These are phyloP conservation scores for Sitta carolinensis DNA, from an alignment of 2,797 vertebrate genomes.

Conservation along the genomic window DNA sequence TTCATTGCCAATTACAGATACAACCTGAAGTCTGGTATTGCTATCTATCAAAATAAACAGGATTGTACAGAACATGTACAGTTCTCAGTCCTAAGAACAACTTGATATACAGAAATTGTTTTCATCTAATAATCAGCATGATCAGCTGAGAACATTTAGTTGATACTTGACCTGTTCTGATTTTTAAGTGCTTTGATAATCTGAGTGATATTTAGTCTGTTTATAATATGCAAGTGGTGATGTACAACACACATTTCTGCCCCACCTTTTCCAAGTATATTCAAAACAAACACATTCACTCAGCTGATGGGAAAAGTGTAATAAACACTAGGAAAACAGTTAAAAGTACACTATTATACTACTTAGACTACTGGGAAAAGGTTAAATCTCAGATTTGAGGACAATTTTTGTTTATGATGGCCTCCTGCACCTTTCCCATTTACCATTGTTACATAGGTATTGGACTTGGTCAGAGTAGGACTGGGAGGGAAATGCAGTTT, in stretches of 20 bases:
- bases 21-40: not conserved
- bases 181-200: not conserved
- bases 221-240: fast-evolving
- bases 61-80: not conserved
- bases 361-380: not conserved
- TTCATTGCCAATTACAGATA: not conserved
- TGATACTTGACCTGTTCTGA: not conserved
- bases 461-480: not conserved
- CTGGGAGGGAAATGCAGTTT: not conserved
- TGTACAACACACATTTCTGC: not conserved
- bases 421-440: not conserved
- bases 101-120: not conserved
- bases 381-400: not conserved
- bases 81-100: not conserved
- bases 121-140: not conserved
- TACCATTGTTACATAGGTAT: not conserved
- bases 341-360: not conserved
- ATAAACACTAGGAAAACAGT: not conserved
- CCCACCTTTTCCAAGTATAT: not conserved
- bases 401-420: not conserved
- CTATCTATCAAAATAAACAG: not conserved
- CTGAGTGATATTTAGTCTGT: not conserved
- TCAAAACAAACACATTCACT: not conserved
- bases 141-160: not conserved
- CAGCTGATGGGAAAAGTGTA: not conserved